Conservation (phyloP, 1,140 invertebrate genomes). For the Cephus cinctus region DNA sequence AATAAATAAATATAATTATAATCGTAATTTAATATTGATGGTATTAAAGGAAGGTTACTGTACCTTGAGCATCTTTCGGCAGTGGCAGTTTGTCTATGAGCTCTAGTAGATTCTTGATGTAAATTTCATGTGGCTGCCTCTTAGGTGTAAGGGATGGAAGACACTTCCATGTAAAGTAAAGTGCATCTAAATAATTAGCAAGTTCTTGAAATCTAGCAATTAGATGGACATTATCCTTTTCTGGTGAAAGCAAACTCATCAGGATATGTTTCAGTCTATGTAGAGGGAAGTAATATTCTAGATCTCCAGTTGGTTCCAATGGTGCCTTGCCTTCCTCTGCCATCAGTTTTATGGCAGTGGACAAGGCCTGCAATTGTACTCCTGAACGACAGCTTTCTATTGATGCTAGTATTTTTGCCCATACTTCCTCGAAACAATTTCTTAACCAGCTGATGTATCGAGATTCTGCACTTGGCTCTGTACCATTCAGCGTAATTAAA, state of each 20-base stretch:
- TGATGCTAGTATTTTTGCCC: constrained; percentile 55
- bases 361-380: constrained; percentile 64
- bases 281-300: constrained; percentile 61
- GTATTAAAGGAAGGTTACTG: not conserved
- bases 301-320: constrained; percentile 52
- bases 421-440: constrained; percentile 63
- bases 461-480: constrained; percentile 59
- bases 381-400: constrained; percentile 55
- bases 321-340: constrained; percentile 65
- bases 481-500: too few relatives aligned
- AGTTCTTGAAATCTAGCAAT: constrained; percentile 66
- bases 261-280: constrained; percentile 63
- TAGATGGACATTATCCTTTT: constrained; percentile 53
- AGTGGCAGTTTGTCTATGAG: constrained; percentile 64
- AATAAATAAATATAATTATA: constrained; percentile 18
- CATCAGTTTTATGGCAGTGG: constrained; percentile 67
- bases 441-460: constrained; percentile 63
- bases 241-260: constrained; percentile 57
- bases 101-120: constrained; percentile 70
- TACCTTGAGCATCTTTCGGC: constrained; percentile 52
- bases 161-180: constrained; percentile 61
- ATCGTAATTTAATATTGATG: constrained; percentile 6
- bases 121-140: constrained; percentile 60
- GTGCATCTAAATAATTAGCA: constrained; percentile 63
- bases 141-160: constrained; percentile 59